phyloP scores from a whole-genome alignment of 2,888 invertebrate species.

The Entomobrya proxima region DNA sequence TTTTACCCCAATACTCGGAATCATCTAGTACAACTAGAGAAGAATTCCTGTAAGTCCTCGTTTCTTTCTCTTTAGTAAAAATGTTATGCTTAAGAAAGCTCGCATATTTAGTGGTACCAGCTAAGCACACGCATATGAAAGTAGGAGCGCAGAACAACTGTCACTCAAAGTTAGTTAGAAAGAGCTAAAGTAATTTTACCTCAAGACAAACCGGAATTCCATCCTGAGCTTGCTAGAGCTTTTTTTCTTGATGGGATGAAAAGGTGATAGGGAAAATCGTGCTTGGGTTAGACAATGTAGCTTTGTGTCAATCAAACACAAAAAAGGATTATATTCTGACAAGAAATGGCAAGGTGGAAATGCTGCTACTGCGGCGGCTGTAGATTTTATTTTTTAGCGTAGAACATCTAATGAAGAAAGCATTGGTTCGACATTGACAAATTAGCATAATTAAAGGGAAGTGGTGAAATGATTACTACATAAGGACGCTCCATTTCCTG shows the following conservation, averaged over 20 bases:
- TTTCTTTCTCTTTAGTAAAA: background rate
- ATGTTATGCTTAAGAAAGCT: too few relatives aligned
- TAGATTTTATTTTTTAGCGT: background rate
- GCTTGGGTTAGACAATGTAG: conserved; percentile 50
- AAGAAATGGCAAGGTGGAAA: background rate
- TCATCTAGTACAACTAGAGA: conserved; percentile 75
- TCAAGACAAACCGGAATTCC: conserved; percentile 11
- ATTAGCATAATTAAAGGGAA: conserved; percentile 68
- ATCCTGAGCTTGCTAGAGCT: background rate
- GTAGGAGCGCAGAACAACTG: background rate
- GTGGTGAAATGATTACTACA: conserved; percentile 63
- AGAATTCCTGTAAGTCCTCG: conserved; percentile 78
- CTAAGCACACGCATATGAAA: background rate
- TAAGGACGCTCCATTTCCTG: conserved; percentile 56
- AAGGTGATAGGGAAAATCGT: conserved; percentile 34
- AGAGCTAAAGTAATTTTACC: conserved; percentile 16
- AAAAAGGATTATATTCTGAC: conserved; percentile 15
- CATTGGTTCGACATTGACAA: conserved; percentile 55
- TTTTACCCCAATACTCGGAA: conserved; percentile 63
- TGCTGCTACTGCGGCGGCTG: background rate
- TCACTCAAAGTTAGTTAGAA: conserved; percentile 5
- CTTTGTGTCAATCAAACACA: conserved; percentile 2
- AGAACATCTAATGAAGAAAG: conserved; percentile 47
- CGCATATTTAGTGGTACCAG: background rate
- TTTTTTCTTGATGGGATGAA: conserved; percentile 4